Evolutionary conservation across 2,113 vertebrate species (phyloP).

Genomic region (Vulpes ferrilata): DNA sequence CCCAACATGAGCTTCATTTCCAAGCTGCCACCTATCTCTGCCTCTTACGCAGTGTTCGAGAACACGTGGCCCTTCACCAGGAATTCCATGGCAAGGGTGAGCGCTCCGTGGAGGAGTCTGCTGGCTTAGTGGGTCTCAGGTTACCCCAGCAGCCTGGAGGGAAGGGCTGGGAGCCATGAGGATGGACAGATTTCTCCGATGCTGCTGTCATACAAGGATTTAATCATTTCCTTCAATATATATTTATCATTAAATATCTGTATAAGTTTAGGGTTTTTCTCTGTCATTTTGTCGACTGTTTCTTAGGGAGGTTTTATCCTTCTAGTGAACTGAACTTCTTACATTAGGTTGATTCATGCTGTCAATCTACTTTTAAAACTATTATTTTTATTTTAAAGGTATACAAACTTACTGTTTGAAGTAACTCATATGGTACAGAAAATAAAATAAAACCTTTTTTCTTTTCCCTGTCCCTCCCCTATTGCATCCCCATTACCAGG

Average conservation of each 20-base stretch:
- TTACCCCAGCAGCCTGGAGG: conserved; percentile 96
- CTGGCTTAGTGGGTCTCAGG: conserved; percentile 93
- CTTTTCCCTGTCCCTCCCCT: background rate
- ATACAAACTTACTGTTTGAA: conserved; percentile 8
- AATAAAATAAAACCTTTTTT: conserved; percentile 29
- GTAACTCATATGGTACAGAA: conserved; percentile 6
- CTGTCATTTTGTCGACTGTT: conserved; percentile 53
- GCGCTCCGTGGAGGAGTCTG: conserved; percentile 88
- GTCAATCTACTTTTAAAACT: conserved; percentile 4
- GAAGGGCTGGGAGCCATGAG: conserved; percentile 93
- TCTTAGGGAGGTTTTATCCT: conserved; percentile 27
- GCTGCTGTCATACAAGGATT: background rate
- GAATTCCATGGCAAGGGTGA: conserved; percentile 94
- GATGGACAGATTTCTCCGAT: background rate
- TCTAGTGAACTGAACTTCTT: conserved; percentile 18
- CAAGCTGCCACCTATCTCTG: conserved; percentile 94
- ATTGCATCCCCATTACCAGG: background rate
- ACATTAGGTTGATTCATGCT: background rate
- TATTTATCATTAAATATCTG: conserved; percentile 77
- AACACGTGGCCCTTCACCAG: conserved; percentile 91
- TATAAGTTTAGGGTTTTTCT: conserved; percentile 43
- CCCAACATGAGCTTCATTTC: conserved; percentile 94
- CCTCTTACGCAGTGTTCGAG: conserved; percentile 91
- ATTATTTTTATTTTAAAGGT: background rate
- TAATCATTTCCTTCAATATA: conserved; percentile 41